A percentile compares a stretch with the other conserved stretches of the same genome.
phyloP scores from a whole-genome alignment of 2,113 vertebrate genomes.

The Formicarius rufipectus region DNA sequence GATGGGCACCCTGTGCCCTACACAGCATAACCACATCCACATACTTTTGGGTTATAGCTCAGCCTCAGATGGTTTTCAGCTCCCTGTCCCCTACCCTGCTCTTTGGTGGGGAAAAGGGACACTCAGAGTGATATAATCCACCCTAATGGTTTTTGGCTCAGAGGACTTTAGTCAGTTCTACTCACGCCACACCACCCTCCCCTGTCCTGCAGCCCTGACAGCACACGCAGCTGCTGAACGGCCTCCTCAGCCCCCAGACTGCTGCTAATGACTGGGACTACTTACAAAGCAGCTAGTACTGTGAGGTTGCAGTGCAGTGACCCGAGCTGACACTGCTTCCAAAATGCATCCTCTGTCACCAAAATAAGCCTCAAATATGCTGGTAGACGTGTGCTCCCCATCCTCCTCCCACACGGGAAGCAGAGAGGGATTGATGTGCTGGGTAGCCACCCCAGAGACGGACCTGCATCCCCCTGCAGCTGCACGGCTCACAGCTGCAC shows the following conservation, averaged over 20 bases:
- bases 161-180: not conserved
- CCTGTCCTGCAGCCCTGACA: not conserved
- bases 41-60: not conserved
- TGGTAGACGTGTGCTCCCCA: not conserved
- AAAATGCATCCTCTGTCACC: not conserved
- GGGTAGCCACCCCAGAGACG: accelerated
- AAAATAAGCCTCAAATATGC: not conserved
- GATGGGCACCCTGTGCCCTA: not conserved
- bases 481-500: not conserved
- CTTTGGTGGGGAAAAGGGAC: not conserved
- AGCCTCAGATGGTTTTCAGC: not conserved
- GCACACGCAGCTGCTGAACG: accelerated
- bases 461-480: not conserved
- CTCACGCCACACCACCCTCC: not conserved
- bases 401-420: not conserved
- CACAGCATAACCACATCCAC: not conserved
- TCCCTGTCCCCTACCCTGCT: not conserved
- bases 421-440: accelerated
- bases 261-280: not conserved
- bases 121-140: not conserved
- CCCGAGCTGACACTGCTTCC: not conserved
- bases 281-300: not conserved
- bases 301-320: not conserved
- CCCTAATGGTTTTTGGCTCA: not conserved
- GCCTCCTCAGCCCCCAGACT: not conserved